phyloP scores from a whole-genome alignment of 2,113 vertebrate species.

The Sprattus sprattus region DNA sequence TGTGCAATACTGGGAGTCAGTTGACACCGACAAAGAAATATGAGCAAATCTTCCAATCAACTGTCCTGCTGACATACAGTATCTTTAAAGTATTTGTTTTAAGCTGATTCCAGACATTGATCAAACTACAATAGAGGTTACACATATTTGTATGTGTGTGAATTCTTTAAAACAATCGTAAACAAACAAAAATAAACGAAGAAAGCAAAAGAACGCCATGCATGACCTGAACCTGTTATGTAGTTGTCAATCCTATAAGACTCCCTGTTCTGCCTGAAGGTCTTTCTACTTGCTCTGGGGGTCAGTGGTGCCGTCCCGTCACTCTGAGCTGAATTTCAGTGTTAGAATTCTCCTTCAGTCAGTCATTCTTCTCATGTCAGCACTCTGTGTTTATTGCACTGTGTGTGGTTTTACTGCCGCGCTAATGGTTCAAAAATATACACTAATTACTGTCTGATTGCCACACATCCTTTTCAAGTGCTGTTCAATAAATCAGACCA shows the following conservation, averaged over 20 bases:
- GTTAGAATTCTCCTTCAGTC: neutral
- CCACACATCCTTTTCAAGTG: conserved; percentile 11
- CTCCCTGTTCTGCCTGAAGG: neutral
- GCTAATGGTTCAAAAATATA: conserved; percentile 31
- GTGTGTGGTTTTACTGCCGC: conserved; percentile 28
- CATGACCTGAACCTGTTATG: neutral
- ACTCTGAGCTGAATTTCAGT: conserved; percentile 4
- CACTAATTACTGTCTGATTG: conserved; percentile 39
- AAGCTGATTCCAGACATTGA: no score
- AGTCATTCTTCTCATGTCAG: conserved; percentile 26
- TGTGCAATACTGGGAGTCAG: neutral
- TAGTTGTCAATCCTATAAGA: neutral
- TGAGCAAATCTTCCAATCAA: neutral
- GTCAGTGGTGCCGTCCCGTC: neutral
- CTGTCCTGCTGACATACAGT: neutral
- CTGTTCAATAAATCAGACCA: conserved; percentile 25
- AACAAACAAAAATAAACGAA: neutral
- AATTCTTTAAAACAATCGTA: neutral
- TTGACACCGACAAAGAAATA: neutral
- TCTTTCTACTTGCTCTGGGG: neutral
- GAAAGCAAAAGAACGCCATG: neutral
- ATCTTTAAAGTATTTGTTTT: no score
- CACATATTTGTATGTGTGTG: neutral
- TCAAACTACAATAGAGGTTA: neutral
- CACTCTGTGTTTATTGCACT: conserved; percentile 21